A percentile compares a stretch with the other conserved stretches of the same genome.
Conservation (phyloP, 1,140 invertebrate species). For the Drosophila lacertosa region DNA sequence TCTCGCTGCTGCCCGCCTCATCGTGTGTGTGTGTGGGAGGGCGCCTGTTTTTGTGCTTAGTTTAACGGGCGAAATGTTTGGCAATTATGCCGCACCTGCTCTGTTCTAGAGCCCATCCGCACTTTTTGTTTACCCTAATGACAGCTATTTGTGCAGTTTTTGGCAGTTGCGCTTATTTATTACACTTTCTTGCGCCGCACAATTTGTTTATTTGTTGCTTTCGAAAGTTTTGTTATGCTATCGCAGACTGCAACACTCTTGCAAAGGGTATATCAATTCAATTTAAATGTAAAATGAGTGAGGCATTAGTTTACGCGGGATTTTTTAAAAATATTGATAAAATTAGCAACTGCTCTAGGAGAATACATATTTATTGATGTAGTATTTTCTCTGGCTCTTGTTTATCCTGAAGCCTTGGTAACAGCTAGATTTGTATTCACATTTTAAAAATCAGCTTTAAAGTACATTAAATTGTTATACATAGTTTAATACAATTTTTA, state of each 20-base stretch:
- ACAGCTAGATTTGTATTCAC: too few species aligned
- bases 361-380: too few species aligned
- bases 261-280: too few species aligned
- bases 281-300: too few species aligned
- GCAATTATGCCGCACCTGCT: conserved; percentile 76
- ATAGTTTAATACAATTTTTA: too few species aligned
- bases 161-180: conserved; percentile 78
- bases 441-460: too few species aligned
- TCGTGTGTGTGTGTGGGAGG: conserved; percentile 20
- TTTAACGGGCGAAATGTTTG: conserved; percentile 62
- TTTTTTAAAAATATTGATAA: too few species aligned
- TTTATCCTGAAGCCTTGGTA: too few species aligned
- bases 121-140: conserved; percentile 62
- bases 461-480: too few species aligned
- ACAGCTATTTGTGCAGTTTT: conserved; percentile 80
- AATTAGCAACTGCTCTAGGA: too few species aligned
- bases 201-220: conserved; percentile 76
- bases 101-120: conserved; percentile 46
- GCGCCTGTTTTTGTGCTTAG: conserved; percentile 44
- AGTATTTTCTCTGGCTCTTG: too few species aligned
- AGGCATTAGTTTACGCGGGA: too few species aligned
- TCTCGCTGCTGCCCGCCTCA: background rate
- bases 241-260: background rate
- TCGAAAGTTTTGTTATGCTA: conserved; percentile 48
- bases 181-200: conserved; percentile 57